Conservation (phyloP, 2,888 invertebrate genomes). For the Palloptera scutellata region DNA sequence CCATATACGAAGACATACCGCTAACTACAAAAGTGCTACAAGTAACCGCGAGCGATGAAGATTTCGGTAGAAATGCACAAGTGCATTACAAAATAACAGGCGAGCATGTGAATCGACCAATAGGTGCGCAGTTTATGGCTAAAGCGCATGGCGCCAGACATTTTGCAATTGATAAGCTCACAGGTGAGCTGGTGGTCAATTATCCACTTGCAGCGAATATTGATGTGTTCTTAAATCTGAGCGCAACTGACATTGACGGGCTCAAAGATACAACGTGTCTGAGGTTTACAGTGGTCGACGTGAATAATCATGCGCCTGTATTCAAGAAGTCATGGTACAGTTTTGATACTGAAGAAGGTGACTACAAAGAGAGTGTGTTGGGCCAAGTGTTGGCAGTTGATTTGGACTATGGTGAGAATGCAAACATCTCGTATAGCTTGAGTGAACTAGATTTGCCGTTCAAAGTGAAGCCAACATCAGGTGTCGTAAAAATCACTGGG, state of each 20-base stretch:
- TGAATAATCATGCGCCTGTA: constrained; percentile 85
- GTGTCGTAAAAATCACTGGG: constrained; percentile 77
- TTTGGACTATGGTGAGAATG: constrained; percentile 81
- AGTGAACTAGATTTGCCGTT: constrained; percentile 72
- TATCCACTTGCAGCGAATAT: constrained; percentile 77
- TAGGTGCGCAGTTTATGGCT: constrained; percentile 37
- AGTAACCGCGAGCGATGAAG: constrained; percentile 76
- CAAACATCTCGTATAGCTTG: constrained; percentile 77
- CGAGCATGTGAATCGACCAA: constrained; percentile 72
- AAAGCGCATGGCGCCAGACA: constrained; percentile 61
- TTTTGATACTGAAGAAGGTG: constrained; percentile 82
- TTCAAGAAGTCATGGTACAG: constrained; percentile 85
- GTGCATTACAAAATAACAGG: constrained; percentile 76
- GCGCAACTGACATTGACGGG: constrained; percentile 80
- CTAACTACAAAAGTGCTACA: constrained; percentile 76
- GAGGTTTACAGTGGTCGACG: constrained; percentile 77
- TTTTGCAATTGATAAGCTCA: constrained; percentile 78
- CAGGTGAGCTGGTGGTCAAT: constrained; percentile 79
- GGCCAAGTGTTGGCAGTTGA: constrained; percentile 83
- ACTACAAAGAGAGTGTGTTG: constrained; percentile 74
- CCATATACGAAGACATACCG: constrained; percentile 76
- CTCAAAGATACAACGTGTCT: constrained; percentile 75
- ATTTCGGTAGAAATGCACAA: constrained; percentile 74
- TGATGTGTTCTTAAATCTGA: constrained; percentile 77
- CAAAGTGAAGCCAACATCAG: constrained; percentile 73